Percentiles rank a stretch among this genome's conserved stretches.
These are phyloP conservation scores for Ctenosaura bakeri DNA, from an alignment of 2,797 vertebrate species.

Conservation along the genomic window DNA sequence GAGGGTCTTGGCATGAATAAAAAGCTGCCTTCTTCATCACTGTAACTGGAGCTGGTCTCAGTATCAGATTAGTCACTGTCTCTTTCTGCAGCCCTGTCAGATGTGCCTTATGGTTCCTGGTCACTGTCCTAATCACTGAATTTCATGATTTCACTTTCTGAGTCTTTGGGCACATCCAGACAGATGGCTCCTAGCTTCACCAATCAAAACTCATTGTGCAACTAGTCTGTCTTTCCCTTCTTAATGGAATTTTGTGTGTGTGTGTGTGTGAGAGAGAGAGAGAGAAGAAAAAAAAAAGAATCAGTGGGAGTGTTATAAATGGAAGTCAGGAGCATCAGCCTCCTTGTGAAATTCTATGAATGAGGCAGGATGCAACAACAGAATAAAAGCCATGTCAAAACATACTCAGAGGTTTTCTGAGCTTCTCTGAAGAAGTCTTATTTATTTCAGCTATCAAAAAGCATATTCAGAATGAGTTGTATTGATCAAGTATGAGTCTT, in stretches of 20 bases:
- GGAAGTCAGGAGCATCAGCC: neutral
- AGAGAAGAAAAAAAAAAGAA: constrained; percentile 1
- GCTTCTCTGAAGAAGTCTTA: neutral
- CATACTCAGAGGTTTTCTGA: neutral
- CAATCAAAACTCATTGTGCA: neutral
- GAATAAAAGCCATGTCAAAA: neutral
- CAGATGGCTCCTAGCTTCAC: neutral
- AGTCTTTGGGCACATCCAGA: neutral
- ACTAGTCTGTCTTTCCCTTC: constrained; percentile 3
- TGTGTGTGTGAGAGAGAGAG: neutral
- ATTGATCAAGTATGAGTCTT: neutral
- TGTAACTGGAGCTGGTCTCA: neutral
- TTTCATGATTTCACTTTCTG: neutral
- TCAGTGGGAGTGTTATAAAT: neutral
- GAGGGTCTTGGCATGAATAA: neutral
- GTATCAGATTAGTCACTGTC: neutral
- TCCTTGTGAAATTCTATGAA: neutral
- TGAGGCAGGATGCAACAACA: neutral
- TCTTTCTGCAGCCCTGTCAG: neutral
- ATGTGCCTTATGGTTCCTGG: neutral
- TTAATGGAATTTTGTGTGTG: neutral
- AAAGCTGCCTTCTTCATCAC: neutral
- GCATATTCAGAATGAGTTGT: neutral
- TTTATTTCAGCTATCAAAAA: neutral
- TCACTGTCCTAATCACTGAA: neutral